Evolutionary conservation across 2,888 invertebrate genomes (phyloP), one percentile per base, ranked within the genome.

Genomic region (Xestia c-nigrum): DNA sequence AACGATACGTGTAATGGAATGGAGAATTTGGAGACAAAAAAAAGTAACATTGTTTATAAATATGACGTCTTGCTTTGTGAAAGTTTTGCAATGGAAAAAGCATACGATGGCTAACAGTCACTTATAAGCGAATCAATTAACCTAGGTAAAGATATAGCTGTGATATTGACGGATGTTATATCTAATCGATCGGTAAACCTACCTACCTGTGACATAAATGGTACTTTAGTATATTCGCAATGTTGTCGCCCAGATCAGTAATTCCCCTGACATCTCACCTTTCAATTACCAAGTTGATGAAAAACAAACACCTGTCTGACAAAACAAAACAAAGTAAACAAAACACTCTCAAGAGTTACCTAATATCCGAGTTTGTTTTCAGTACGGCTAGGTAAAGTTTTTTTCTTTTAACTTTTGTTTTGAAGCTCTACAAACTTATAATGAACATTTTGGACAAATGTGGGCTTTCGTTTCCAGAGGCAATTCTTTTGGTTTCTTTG

Each of bases 251-350:
- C 16, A 57, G 9, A 47, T 24, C 40, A 24, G 6, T n/a, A 72
- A 65, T 40, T 40, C 38, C 12, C 4, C 21, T 47, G 64, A 74
- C 61, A n/a, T 47, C 24, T 43, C 50, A 38, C 38, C 47, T 67
- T 74, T 55, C 43, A 73, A 79, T 68, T 55, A 73, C 63, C 21
- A 46, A 65, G 57, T 80, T 59, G 68, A 80, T 80, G 46, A 5
- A 67, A 80, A 50, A 67, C 57, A 71, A 71, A 81, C 66, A 81
- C 50, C 46, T 16, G 52, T 24, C 59, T 52, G 21, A 21, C 6
- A 24, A 57, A 74, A 69, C 50, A 69, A 75, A 52, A 61, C n/a
- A 69, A 40, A 19, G 12, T 59, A 46, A 66, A 43, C 31, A 73
- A 73, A 43, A 72, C n/a, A 55, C 43, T 69, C 40, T 57, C 19